Evolutionary conservation across 2,888 invertebrate species (phyloP), one percentile per base, ranked within the genome.

Genomic region (Blera fallax): DNA sequence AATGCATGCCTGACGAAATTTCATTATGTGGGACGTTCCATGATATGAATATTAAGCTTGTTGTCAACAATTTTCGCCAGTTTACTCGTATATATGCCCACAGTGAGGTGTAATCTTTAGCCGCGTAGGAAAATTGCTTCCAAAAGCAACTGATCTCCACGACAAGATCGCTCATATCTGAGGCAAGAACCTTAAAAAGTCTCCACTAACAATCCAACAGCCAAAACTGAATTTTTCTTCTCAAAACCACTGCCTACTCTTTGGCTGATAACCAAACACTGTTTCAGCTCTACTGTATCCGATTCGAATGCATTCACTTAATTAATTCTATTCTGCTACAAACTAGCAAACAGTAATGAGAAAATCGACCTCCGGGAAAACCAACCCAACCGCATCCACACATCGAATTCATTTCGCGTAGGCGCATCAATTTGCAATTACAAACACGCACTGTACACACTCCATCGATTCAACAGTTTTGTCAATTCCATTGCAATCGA

Each of bases 361-460:
- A 24, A 24, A 2, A 24, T 24, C 24, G 1, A 14, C 16, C n/a
- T 18, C 16, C 43, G 4, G n/a, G 14, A 16, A 8, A 48, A 45
- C 3, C 11, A 21, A 11, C 21, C 21, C 21, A 48, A 48, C 48
- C 48, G 11, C 48, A 48, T 21, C 18, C 18, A 5, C 10, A 14
- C 50, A 24, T 37, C 50, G 2, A 21, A 77, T 69, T 67, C 50
- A 77, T 4, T 3, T 45, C 52, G 67, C 78, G 70, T 56, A 48
- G 16, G 3, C 58, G 58, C 73, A 73, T 84, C 73, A 84, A 79
- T 79, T 74, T 78, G 48, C 79, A 84, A 79, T 84, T 74, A 79
- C 65, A 79, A 84, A 56, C 73, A 78, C 54, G 54, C 45, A 62
- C 40, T 60, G 62, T 37, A 78, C 45, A 73, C 56, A 67, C 40